A percentile compares a stretch with the other conserved stretches of the same genome.
These are phyloP conservation scores for Amphilophus citrinellus DNA, from an alignment of 2,113 vertebrate genomes.

Conservation along the genomic window DNA sequence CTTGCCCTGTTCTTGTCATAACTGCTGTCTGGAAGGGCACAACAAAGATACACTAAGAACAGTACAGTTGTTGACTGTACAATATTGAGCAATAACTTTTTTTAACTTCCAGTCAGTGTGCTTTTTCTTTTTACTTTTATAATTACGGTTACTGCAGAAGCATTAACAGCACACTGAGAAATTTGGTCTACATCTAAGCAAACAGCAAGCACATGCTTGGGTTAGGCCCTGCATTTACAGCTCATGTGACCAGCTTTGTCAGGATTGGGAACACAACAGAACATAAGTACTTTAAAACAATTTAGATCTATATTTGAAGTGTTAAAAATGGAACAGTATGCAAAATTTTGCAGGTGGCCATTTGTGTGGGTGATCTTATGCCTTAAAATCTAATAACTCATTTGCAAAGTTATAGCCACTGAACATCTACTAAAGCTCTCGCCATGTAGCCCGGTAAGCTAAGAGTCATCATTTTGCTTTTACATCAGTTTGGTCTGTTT, in stretches of 20 bases:
- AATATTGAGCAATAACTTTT: neutral
- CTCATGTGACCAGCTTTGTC: neutral
- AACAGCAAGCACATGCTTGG: neutral
- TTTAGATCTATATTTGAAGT: neutral
- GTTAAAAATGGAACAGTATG: neutral
- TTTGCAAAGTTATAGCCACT: neutral
- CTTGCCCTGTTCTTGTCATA: constrained; percentile 85
- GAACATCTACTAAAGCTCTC: neutral
- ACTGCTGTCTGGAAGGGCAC: constrained; percentile 67
- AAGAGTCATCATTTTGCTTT: neutral
- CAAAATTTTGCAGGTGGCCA: neutral
- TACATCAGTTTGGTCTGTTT: neutral
- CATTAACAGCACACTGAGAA: neutral
- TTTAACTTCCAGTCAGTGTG: neutral
- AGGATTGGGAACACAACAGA: neutral
- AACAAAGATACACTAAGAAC: neutral
- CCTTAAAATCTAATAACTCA: too few relatives aligned
- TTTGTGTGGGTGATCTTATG: neutral
- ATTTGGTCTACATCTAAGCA: neutral
- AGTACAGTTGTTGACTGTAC: neutral
- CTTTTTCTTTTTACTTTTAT: neutral
- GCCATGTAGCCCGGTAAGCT: neutral
- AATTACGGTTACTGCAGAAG: neutral
- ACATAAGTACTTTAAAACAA: neutral
- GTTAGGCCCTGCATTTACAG: neutral